Base-by-base conservation (phyloP, 1,140 invertebrate genomes). In the Drosophila littoralis region DNA sequence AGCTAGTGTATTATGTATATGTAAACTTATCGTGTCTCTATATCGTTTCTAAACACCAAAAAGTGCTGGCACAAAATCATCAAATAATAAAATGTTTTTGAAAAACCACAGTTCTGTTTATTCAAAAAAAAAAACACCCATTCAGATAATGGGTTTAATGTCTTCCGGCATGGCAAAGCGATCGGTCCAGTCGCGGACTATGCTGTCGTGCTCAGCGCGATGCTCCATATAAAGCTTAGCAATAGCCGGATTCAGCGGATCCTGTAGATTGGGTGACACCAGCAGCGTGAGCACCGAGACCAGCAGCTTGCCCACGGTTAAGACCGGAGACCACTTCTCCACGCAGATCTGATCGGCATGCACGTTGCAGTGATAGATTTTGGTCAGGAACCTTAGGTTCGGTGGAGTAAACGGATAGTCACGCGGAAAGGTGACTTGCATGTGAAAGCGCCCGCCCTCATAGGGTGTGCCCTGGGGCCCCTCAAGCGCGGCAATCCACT, bases 21-120 rank as follows among this genome's bases (percentile, higher is more conserved):
- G 45, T 61, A 46, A 55, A 54, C 65, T 46, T 74, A 75, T 81
- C 38, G 81, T 85, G 82, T 80, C 72, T 74, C 61, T 80, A 79
- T 79, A 88, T 78, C 64, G 83, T 86, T 88, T 86, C 50, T 76
- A 83, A 65, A 69, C 83, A 86, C 82, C 82, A 86, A 86, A 88
- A 86, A 86, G 83, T 86, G 82, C 82, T 86, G 82, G 82, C 82
- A 86, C 83, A 86, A 84, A 64, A 84, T 67, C 64, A 86, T 74
- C 58, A 60, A 86, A 86, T 88, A 88, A 85, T 75, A 75, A 75
- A 75, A 88, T 64, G 70, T 88, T 82, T 71, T 79, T 86, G 73
- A 88, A 82, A 86, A 86, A 77, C 69, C 69, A 66, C 55, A 50
- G 1, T 2, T n/a, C 8, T 28, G 15, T 35, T 52, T 58, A 58